These are phyloP conservation scores for Chamaedrilus cognettii DNA, from an alignment of 2,888 invertebrate genomes.

Conservation along the genomic window DNA sequence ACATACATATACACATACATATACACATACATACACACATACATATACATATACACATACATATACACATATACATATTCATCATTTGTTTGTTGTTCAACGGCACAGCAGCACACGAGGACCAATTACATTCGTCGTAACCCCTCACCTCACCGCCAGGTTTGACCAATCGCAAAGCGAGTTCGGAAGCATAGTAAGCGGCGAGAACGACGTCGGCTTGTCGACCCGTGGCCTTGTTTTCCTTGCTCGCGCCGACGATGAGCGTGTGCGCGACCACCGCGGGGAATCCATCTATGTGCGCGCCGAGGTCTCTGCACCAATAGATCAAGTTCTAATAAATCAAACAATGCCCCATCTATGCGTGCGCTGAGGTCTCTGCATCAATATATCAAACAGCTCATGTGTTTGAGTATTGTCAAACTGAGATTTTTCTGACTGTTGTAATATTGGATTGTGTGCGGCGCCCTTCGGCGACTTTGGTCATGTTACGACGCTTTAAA, in stretches of 20 bases:
- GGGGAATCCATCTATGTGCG: slow-evolving; percentile 98
- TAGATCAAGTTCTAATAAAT: slow-evolving; percentile 12
- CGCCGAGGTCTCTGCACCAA: slow-evolving; percentile 85
- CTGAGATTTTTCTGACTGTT: too few relatives aligned
- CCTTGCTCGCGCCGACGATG: slow-evolving; percentile 75
- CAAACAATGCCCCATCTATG: not conserved
- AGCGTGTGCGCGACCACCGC: slow-evolving; percentile 97
- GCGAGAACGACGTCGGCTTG: slow-evolving; percentile 95
- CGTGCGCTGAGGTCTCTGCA: too few relatives aligned
- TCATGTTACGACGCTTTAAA: too few relatives aligned
- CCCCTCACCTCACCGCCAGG: slow-evolving; percentile 79
- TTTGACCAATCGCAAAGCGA: slow-evolving; percentile 88
- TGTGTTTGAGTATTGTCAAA: too few relatives aligned
- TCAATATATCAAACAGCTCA: not conserved
- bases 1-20: slow-evolving; percentile 6
- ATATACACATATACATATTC: not conserved
- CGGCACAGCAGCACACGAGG: too few relatives aligned
- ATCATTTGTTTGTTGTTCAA: too few relatives aligned
- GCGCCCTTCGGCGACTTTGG: too few relatives aligned
- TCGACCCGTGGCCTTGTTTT: slow-evolving; percentile 76
- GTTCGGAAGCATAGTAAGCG: slow-evolving; percentile 94
- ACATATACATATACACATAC: not conserved
- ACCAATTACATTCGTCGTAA: not conserved
- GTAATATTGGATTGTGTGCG: too few relatives aligned
- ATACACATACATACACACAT: not conserved